Conservation (phyloP, 2,888 invertebrate species). For the Drosophila hamatofila region DNA sequence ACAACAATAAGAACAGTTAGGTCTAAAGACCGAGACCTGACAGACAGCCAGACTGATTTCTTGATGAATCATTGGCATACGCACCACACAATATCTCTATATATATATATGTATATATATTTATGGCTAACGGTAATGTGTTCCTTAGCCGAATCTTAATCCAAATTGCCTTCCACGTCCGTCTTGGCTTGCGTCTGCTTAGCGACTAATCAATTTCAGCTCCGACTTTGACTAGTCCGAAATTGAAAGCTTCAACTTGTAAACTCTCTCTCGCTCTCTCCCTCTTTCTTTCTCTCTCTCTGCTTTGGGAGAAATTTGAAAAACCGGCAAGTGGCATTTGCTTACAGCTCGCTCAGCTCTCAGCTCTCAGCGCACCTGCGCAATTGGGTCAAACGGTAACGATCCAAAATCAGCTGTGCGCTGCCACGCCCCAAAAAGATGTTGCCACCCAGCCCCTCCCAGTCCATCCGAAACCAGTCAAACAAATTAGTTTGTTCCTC, state of each 20-base stretch:
- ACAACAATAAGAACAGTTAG: constrained; percentile 24
- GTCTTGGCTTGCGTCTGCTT: constrained; percentile 41
- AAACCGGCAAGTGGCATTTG: constrained; percentile 52
- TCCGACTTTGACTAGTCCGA: constrained; percentile 35
- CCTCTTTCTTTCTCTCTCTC: constrained; percentile 1
- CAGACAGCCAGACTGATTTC: constrained; percentile 18
- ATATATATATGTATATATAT: not conserved
- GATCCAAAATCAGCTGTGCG: constrained; percentile 58
- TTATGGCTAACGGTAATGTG: constrained; percentile 16
- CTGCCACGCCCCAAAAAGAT: not conserved
- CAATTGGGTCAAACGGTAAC: constrained; percentile 73
- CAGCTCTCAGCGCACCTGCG: constrained; percentile 32
- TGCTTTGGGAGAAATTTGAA: constrained; percentile 42
- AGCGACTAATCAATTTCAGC: constrained; percentile 67
- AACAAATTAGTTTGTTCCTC: constrained; percentile 7
- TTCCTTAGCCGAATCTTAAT: constrained; percentile 11
- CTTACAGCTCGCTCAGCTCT: constrained; percentile 23
- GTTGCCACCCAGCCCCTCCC: not conserved
- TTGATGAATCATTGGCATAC: constrained; percentile 56
- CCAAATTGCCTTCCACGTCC: constrained; percentile 24
- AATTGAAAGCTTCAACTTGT: constrained; percentile 6
- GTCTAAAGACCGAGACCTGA: constrained; percentile 8
- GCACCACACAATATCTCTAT: constrained; percentile 12
- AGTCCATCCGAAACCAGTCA: constrained; percentile 9
- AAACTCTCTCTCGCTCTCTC: not conserved